phyloP scores from a whole-genome alignment of 1,140 invertebrate genomes.

The Phthorimaea operculella region DNA sequence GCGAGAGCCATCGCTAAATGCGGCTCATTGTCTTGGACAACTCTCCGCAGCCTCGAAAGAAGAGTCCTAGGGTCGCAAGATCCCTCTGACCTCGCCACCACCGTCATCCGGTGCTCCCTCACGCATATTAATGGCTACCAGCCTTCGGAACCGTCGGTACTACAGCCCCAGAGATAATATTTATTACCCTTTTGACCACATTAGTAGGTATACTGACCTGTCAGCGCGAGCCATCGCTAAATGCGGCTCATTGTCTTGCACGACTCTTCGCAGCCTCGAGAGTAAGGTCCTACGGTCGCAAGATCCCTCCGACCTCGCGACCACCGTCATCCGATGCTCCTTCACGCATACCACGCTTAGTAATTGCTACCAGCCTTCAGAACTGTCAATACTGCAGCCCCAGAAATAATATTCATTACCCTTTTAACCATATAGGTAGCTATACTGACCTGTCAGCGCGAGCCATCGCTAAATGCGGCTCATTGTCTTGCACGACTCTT shows the following conservation, averaged over 20 bases:
- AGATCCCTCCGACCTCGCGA: constrained; percentile 86
- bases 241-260: constrained; percentile 92
- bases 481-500: constrained; percentile 85
- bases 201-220: neutral
- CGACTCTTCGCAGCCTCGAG: too few relatives aligned
- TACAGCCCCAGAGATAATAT: constrained; percentile 38
- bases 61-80: constrained; percentile 77
- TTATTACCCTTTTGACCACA: neutral
- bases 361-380: too few relatives aligned
- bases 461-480: constrained; percentile 86
- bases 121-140: constrained; percentile 87
- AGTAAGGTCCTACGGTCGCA: constrained; percentile 77
- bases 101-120: constrained; percentile 68
- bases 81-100: constrained; percentile 91
- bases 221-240: constrained; percentile 79
- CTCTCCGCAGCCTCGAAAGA: constrained; percentile 75
- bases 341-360: too few relatives aligned
- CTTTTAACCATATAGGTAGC: neutral
- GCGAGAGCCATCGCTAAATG: constrained; percentile 87
- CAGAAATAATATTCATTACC: neutral
- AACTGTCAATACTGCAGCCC: too few relatives aligned
- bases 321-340: too few relatives aligned
- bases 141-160: constrained; percentile 87
- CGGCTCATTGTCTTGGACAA: constrained; percentile 88
- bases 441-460: constrained; percentile 85